Evolutionary conservation across 1,140 invertebrate species (phyloP), one percentile per base, ranked within the genome.

Genomic region (Drosophila biarmipes): DNA sequence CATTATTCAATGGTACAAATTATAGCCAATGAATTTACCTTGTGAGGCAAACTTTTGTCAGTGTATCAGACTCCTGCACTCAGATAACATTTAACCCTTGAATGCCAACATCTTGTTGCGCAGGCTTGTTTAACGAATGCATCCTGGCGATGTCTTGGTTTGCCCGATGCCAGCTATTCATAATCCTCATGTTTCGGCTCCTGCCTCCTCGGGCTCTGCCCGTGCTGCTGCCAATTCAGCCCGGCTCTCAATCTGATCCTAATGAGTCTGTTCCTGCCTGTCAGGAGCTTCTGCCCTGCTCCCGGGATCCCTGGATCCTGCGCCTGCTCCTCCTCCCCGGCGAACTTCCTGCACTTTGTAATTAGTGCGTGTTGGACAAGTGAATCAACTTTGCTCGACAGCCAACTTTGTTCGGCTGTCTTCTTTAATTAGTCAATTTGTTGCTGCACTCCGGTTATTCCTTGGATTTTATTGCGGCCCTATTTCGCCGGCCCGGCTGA

Each of bases 361-460:
- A 67, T 67, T 67, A 67, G 63, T 67, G 63, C 43, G 57, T 67
- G 63, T 67, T 64, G 58, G 34, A 64, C 58, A 67, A 63, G 63
- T 63, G 63, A 67, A 67, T 67, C 63, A 67, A 67, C 58, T 64
- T 64, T 15, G 55, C 56, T 38, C 29, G 29, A 31, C 29, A 31
- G 62, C 24, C 42, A 64, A 66, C 55, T 67, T 67, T 64, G 42
- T 51, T 64, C 58, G 58, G 35, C 63, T 67, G 63, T 43, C 63
- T 49, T 51, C 63, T 64, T 67, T 67, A 67, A 67, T 67, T 67
- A 67, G 63, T 35, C 63, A 67, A 63, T 67, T 67, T 67, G 63
- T 38, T 34, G 53, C 53, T 42, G 57, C 42, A 27, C 14, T 12
- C 6, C 19, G 17, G n/a, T 51, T 37, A 59, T 38, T 54, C 2